phyloP scores from a whole-genome alignment of 2,888 invertebrate species.

The Rhingia rostrata region DNA sequence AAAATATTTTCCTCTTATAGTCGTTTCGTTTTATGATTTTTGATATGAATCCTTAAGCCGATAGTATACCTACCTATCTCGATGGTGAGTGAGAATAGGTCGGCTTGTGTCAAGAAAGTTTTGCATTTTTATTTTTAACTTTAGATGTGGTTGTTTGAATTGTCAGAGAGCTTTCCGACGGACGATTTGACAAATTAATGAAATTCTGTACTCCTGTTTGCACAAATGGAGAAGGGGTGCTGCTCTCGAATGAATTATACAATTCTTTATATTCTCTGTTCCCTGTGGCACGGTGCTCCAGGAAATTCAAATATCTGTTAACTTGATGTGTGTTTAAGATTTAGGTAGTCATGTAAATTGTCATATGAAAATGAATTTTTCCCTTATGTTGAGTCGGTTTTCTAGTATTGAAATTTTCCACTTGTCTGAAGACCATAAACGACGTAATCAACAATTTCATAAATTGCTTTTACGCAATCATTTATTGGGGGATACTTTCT shows the following conservation, averaged over 20 bases:
- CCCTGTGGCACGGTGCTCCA: slow-evolving; percentile 28
- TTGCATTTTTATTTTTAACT: slow-evolving; percentile 1
- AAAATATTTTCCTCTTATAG: slow-evolving; percentile 48
- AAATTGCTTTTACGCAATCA: too few species aligned
- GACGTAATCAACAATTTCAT: too few species aligned
- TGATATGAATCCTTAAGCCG: slow-evolving; percentile 57
- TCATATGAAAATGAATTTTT: neutral
- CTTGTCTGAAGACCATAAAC: too few species aligned
- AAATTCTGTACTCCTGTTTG: slow-evolving; percentile 10
- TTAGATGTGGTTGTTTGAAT: slow-evolving; percentile 39
- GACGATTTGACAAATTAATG: slow-evolving; percentile 44
- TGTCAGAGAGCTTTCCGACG: slow-evolving; percentile 19
- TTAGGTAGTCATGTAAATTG: neutral
- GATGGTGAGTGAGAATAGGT: neutral
- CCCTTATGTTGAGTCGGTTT: too few species aligned
- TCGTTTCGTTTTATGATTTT: slow-evolving; percentile 63
- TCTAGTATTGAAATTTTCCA: too few species aligned
- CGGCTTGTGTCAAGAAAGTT: slow-evolving; percentile 32
- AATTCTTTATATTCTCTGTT: slow-evolving; percentile 45
- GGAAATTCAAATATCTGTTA: slow-evolving; percentile 63
- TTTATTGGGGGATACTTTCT: too few species aligned
- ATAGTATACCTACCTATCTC: slow-evolving; percentile 25
- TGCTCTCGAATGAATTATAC: slow-evolving; percentile 51
- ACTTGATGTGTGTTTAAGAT: slow-evolving; percentile 7
- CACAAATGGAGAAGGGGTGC: neutral